Evolutionary conservation across 2,797 vertebrate species (phyloP), one percentile per base, ranked within the genome.

Genomic region (Catharus ustulatus): DNA sequence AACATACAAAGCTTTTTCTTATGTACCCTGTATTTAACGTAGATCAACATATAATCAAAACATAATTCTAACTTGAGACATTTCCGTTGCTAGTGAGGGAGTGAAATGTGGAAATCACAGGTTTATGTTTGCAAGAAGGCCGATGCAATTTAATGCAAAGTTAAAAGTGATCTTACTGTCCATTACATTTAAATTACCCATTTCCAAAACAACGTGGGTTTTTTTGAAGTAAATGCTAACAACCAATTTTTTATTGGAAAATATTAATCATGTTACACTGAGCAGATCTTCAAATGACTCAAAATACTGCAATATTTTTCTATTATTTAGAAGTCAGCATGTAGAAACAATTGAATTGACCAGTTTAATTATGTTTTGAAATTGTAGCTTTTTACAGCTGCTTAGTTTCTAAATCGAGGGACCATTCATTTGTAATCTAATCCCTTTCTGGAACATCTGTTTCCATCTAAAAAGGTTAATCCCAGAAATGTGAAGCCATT

Each of bases 401-500:
- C 92, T 89, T 84, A 78, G 63, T 94, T 95, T 94, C 85, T 80
- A 76, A 92, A 85, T 81, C 16, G 29, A 93, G 94, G 61, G 64
- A 92, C 85, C 76, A 74, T 90, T 84, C 64, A 55, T 71, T 93
- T 82, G 34, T 86, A 92, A 84, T 91, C 62, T 92, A 89, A 95
- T 94, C 87, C 74, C 66, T 95, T 74, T 93, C 91, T 92, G 78
- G 87, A 89, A 93, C 48, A 75, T 95, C 62, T 34, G 5, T 94
- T 89, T 94, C 62, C 73, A 84, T 93, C 89, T 92, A 94, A 89
- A 85, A 95, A 96, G 89, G 83, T 91, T 89, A 84, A 96, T 96
- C 80, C 73, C 67, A 95, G 92, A 91, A 96, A 95, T 66, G 89
- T 89, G 92, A 96, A 87, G 71, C 78, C 64, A 83, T 94, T 96